phyloP scores from a whole-genome alignment of 1,140 invertebrate species.

The Tribolium castaneum region DNA sequence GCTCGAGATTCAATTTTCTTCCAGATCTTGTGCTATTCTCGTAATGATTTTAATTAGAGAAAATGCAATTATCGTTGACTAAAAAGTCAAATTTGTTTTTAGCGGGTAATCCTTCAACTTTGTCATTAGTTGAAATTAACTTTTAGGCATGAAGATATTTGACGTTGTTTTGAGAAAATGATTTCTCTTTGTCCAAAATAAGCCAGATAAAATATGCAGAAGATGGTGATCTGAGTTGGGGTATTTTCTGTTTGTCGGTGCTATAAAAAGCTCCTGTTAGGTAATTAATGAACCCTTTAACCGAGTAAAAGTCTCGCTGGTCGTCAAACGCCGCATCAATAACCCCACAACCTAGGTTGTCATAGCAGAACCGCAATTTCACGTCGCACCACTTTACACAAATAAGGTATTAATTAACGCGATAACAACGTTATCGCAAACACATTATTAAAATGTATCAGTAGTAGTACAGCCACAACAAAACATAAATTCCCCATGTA shows the following conservation, averaged over 20 bases:
- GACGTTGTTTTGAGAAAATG: too few species aligned
- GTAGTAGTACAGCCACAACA: constrained; percentile 1
- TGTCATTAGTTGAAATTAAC: too few species aligned
- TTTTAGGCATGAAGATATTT: too few species aligned
- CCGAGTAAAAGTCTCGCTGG: too few species aligned
- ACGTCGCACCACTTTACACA: neutral
- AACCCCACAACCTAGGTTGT: neutral
- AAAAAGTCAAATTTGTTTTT: too few species aligned
- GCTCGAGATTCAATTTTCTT: neutral
- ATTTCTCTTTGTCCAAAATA: too few species aligned
- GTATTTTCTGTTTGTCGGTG: too few species aligned
- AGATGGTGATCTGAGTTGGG: too few species aligned
- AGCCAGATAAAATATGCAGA: too few species aligned
- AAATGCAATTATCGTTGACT: neutral
- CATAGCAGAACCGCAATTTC: constrained; percentile 7
- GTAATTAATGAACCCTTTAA: too few species aligned
- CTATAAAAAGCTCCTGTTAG: too few species aligned
- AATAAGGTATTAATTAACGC: constrained; percentile 21
- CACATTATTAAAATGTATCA: constrained; percentile 8
- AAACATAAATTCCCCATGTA: constrained; percentile 1
- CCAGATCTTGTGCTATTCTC: neutral
- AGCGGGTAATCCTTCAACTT: too few species aligned
- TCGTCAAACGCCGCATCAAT: neutral
- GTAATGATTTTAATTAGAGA: neutral
- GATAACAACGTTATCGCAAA: constrained; percentile 20